Conservation (phyloP, 2,888 invertebrate species). For the Eupithecia subfuscata region DNA sequence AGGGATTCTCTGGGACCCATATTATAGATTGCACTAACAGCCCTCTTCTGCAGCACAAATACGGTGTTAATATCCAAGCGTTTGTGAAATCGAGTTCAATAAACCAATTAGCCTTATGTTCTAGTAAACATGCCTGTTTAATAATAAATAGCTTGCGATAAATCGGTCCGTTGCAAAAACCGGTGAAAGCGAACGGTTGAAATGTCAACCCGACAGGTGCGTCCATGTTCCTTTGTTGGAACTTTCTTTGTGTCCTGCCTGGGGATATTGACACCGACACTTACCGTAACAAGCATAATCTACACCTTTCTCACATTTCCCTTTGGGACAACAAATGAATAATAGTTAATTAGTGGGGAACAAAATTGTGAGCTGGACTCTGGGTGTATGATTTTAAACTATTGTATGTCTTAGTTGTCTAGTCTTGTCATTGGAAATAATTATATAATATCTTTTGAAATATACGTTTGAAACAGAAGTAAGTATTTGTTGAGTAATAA, state of each 20-base stretch:
- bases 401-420: no score
- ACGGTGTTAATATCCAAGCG: no score
- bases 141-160: background rate
- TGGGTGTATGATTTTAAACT: no score
- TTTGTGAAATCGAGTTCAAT: background rate
- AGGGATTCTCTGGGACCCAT: no score
- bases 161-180: conserved; percentile 35
- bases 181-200: conserved; percentile 40
- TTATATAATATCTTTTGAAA: no score
- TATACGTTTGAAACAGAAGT: no score
- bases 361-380: background rate
- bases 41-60: no score
- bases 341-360: background rate
- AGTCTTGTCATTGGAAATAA: no score
- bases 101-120: background rate
- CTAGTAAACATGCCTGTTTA: background rate
- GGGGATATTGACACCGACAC: conserved; percentile 1
- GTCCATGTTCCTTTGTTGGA: conserved; percentile 4
- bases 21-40: no score
- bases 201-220: conserved; percentile 36
- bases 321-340: background rate
- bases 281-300: conserved; percentile 3
- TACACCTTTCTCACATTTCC: background rate
- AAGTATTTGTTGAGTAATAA: no score
- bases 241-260: conserved; percentile 10